Conservation (phyloP, 2,113 vertebrate genomes). For the Loxodonta africana region DNA sequence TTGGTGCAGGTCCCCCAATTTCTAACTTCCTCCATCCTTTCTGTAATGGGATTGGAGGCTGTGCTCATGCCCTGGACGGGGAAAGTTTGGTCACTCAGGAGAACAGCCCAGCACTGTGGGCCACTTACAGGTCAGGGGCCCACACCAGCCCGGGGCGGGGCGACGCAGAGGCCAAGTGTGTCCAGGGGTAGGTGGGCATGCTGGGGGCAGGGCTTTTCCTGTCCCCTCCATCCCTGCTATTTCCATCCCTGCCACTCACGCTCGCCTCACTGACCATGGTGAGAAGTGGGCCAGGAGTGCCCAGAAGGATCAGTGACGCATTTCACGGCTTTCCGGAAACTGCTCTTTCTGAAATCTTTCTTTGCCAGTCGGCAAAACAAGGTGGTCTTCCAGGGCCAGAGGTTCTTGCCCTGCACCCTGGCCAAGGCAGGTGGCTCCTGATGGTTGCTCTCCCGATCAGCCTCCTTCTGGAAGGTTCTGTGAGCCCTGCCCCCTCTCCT, state of each 20-base stretch:
- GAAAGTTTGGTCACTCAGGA: too few relatives aligned
- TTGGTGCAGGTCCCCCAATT: neutral
- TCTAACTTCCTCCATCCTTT: neutral
- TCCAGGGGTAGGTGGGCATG: too few relatives aligned
- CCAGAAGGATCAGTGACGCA: neutral
- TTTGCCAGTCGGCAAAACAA: neutral
- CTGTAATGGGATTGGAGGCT: neutral
- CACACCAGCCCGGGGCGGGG: too few relatives aligned
- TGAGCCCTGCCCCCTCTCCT: too few relatives aligned
- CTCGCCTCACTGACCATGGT: neutral
- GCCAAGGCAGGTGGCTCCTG: neutral
- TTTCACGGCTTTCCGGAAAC: neutral
- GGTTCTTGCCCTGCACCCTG: neutral
- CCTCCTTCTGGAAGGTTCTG: neutral
- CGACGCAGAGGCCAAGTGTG: too few relatives aligned
- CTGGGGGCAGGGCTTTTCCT: too few relatives aligned
- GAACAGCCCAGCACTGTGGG: too few relatives aligned
- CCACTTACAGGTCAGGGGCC: too few relatives aligned
- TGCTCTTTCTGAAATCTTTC: neutral
- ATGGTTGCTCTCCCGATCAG: neutral
- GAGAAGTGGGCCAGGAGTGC: neutral
- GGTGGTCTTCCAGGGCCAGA: neutral
- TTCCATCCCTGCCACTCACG: fast-evolving
- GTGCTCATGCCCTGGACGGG: neutral
- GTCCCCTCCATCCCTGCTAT: too few relatives aligned